Evolutionary conservation across 1,140 invertebrate genomes (phyloP).

Genomic region (Leptopilina boulardi): DNA sequence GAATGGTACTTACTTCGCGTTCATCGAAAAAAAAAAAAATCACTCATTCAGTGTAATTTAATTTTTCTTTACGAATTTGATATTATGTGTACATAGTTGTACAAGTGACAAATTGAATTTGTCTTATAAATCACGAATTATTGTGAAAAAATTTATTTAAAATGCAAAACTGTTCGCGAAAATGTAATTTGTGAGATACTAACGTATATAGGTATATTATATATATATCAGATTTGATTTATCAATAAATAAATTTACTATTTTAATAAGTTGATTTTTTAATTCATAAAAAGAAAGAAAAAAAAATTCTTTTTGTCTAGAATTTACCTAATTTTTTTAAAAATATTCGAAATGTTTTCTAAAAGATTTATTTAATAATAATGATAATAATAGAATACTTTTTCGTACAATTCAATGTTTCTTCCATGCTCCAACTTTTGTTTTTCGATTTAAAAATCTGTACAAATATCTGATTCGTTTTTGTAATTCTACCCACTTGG

Average conservation of each 20-base stretch:
- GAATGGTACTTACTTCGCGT: constrained; percentile 60
- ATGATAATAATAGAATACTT: neutral
- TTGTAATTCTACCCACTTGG: constrained; percentile 85
- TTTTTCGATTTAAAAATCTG: constrained; percentile 86
- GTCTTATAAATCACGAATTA: constrained; percentile 35
- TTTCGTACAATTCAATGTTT: neutral
- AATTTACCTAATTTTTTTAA: constrained; percentile 11
- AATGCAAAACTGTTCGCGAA: constrained; percentile 50
- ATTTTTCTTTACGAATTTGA: constrained; percentile 42
- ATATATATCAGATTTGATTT: constrained; percentile 46
- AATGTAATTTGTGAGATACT: constrained; percentile 54
- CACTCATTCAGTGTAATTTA: constrained; percentile 50
- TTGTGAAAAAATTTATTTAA: constrained; percentile 39
- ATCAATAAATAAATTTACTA: constrained; percentile 64
- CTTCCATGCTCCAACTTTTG: constrained; percentile 79
- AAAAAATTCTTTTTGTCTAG: too few relatives aligned
- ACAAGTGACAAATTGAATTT: constrained; percentile 48
- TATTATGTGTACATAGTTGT: constrained; percentile 49
- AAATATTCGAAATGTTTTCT: neutral
- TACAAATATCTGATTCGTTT: constrained; percentile 86
- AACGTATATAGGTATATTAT: neutral
- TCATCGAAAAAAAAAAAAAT: constrained; percentile 40
- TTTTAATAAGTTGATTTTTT: constrained; percentile 59
- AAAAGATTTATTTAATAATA: neutral
- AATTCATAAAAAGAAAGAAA: too few relatives aligned